Evolutionary conservation across 2,797 vertebrate genomes (phyloP).

Genomic region (Telmatherina bonti): DNA sequence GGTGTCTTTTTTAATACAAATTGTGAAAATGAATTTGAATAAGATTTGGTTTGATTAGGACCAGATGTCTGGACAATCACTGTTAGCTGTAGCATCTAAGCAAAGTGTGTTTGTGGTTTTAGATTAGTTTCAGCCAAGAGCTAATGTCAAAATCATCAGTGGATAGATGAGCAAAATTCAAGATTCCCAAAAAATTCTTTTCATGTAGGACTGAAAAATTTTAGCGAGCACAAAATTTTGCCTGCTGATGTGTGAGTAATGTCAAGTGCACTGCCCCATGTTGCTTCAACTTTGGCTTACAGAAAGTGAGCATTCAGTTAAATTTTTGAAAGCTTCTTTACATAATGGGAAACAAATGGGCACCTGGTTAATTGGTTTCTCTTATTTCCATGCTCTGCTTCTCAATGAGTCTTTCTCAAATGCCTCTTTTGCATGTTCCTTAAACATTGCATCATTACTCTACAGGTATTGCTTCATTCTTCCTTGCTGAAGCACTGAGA

Average conservation of each 20-base stretch:
- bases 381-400: not conserved
- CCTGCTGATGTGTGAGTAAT: conserved; percentile 6
- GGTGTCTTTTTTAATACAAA: conserved; percentile 17
- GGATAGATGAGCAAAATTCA: conserved; percentile 10
- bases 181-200: conserved; percentile 9
- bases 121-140: conserved; percentile 19
- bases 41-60: not conserved
- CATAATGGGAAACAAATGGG: conserved; percentile 11
- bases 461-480: conserved; percentile 37
- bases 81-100: conserved; percentile 21
- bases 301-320: conserved; percentile 9
- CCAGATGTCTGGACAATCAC: not conserved
- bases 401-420: conserved; percentile 11
- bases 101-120: conserved; percentile 22
- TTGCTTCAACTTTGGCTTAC: not conserved
- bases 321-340: conserved; percentile 20
- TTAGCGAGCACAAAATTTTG: not conserved
- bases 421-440: conserved; percentile 17
- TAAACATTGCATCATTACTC: conserved; percentile 33
- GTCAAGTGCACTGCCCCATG: conserved; percentile 8
- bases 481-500: conserved; percentile 48
- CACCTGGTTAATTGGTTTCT: not conserved
- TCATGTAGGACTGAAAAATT: conserved; percentile 1
- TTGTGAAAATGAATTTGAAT: conserved; percentile 13
- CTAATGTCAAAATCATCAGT: conserved; percentile 1